Conservation (phyloP, 2,888 invertebrate species). For the Xylota sylvarum region DNA sequence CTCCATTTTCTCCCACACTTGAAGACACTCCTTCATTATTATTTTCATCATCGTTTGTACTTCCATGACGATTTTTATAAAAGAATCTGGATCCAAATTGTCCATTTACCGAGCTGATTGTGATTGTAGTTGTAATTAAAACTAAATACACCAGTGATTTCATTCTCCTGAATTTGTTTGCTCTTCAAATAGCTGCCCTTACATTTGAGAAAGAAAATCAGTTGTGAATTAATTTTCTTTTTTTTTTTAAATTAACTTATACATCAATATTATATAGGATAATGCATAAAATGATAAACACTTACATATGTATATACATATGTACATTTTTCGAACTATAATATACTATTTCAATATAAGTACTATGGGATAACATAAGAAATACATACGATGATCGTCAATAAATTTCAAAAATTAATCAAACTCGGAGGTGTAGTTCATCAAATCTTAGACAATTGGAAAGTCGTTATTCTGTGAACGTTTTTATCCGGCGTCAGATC, state of each 20-base stretch:
- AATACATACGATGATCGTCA: no score
- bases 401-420: no score
- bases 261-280: constrained; percentile 3
- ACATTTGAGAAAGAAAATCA: constrained; percentile 37
- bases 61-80: constrained; percentile 61
- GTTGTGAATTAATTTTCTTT: background rate
- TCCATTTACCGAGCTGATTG: constrained; percentile 60
- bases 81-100: constrained; percentile 59
- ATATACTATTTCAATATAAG: no score
- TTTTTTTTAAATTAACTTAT: constrained; percentile 3
- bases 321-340: no score
- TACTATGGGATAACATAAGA: no score
- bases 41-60: constrained; percentile 47
- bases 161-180: constrained; percentile 64
- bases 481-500: no score
- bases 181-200: constrained; percentile 45
- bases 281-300: background rate
- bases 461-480: no score
- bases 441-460: no score
- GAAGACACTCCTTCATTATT: constrained; percentile 39
- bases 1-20: constrained; percentile 37
- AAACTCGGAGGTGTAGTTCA: no score
- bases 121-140: constrained; percentile 52
- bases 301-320: no score
- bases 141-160: constrained; percentile 61